Evolutionary conservation across 2,888 invertebrate genomes (phyloP).

Genomic region (Buathra laborator): DNA sequence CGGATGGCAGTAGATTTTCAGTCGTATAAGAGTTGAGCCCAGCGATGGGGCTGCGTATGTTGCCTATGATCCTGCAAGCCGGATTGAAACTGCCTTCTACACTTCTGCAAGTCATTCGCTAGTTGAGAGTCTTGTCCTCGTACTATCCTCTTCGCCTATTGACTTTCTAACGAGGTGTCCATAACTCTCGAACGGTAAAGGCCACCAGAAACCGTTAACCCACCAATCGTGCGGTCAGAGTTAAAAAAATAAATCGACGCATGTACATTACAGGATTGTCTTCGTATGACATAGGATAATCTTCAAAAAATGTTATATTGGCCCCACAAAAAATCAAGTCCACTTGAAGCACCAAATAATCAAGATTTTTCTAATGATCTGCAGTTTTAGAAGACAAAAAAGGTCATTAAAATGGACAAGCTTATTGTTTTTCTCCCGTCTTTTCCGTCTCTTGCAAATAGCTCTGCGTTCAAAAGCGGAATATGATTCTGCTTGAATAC

Average conservation of each 20-base stretch:
- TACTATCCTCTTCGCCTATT: constrained; percentile 19
- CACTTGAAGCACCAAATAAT: not conserved
- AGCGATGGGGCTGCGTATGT: constrained; percentile 8
- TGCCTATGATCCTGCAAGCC: not conserved
- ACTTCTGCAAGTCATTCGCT: constrained; percentile 36
- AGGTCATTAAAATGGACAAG: not conserved
- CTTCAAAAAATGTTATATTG: not conserved
- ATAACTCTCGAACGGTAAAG: constrained; percentile 29
- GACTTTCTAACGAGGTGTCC: constrained; percentile 34
- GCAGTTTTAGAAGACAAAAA: not conserved
- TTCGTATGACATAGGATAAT: not conserved
- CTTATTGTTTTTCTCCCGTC: not conserved
- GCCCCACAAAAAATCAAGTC: not conserved
- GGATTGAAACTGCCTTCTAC: constrained; percentile 10
- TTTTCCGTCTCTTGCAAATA: not conserved
- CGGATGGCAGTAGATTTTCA: constrained; percentile 21
- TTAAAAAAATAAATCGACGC: constrained; percentile 44
- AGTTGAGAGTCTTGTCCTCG: not conserved
- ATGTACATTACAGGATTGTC: not conserved
- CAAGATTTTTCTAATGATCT: not conserved
- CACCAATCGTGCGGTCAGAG: constrained; percentile 55
- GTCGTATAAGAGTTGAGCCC: constrained; percentile 4
- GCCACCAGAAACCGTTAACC: constrained; percentile 16
- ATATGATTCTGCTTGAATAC: constrained; percentile 28
- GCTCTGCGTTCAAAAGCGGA: constrained; percentile 15